Conservation (phyloP, 1,140 invertebrate genomes). For the Lordiphosa stackelbergi region DNA sequence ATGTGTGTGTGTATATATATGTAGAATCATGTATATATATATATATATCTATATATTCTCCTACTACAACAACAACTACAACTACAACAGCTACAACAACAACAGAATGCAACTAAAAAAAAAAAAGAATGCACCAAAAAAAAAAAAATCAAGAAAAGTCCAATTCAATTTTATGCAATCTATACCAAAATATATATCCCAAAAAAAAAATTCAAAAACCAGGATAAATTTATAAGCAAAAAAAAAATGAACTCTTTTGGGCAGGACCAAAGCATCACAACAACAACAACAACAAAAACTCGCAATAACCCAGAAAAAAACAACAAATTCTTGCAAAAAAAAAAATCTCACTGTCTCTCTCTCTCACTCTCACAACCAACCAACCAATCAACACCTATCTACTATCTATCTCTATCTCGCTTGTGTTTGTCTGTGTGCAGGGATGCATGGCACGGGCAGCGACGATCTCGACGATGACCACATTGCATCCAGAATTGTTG, state of each 20-base stretch:
- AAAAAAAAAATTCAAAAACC: conserved; percentile 26
- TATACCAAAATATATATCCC: conserved; percentile 55
- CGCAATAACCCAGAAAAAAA: conserved; percentile 57
- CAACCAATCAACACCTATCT: conserved; percentile 63
- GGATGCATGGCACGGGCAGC: conserved; percentile 60
- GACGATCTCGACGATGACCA: not conserved
- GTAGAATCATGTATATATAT: conserved; percentile 16
- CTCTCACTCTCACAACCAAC: conserved; percentile 27
- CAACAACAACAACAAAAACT: conserved; percentile 53
- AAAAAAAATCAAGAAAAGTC: conserved; percentile 42
- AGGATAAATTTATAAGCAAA: conserved; percentile 6
- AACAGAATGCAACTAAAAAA: conserved; percentile 63
- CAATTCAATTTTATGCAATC: conserved; percentile 70
- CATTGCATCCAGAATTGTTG: conserved; percentile 27
- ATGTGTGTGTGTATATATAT: conserved; percentile 15
- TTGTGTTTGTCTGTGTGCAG: conserved; percentile 78
- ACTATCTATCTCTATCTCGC: conserved; percentile 76
- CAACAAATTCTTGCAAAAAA: conserved; percentile 43
- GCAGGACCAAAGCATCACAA: conserved; percentile 72
- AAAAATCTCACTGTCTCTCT: conserved; percentile 58
- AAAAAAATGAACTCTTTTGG: conserved; percentile 57
- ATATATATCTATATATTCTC: conserved; percentile 40
- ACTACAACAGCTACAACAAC: conserved; percentile 69
- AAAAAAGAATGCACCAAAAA: conserved; percentile 53
- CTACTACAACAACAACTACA: conserved; percentile 50